These are phyloP conservation scores for Caretta caretta DNA, from an alignment of 2,113 vertebrate genomes.

Conservation along the genomic window DNA sequence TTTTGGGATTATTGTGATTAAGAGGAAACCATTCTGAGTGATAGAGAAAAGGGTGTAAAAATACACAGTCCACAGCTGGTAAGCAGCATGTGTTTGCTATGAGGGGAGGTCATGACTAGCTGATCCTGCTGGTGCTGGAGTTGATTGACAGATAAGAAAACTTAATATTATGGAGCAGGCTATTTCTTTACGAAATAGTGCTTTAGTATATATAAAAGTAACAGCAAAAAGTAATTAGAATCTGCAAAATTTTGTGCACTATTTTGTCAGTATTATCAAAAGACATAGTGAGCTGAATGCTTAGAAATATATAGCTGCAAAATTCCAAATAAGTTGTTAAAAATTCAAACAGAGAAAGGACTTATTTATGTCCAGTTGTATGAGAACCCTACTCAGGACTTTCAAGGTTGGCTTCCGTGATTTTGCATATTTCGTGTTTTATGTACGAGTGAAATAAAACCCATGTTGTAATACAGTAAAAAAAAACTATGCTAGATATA, in stretches of 20 bases:
- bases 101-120: constrained; percentile 83
- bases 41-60: constrained; percentile 81
- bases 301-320: constrained; percentile 26
- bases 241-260: background rate
- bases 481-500: constrained; percentile 30
- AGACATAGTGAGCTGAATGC: background rate
- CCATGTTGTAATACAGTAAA: constrained; percentile 12
- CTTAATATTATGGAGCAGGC: constrained; percentile 74
- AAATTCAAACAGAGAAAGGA: constrained; percentile 45
- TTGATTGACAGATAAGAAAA: constrained; percentile 85
- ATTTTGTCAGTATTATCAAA: background rate
- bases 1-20: constrained; percentile 92
- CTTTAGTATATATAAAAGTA: background rate
- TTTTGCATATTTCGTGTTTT: constrained; percentile 38
- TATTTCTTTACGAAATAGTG: background rate
- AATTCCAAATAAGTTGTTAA: constrained; percentile 17
- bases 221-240: constrained; percentile 2
- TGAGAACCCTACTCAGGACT: constrained; percentile 18
- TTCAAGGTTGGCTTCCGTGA: constrained; percentile 24
- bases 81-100: constrained; percentile 85
- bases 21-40: constrained; percentile 85
- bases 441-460: constrained; percentile 21
- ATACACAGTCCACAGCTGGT: constrained; percentile 85
- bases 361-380: constrained; percentile 9
- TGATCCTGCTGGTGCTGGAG: constrained; percentile 83